Conservation (phyloP, 2,797 vertebrate genomes). For the Enteromius viviparus region DNA sequence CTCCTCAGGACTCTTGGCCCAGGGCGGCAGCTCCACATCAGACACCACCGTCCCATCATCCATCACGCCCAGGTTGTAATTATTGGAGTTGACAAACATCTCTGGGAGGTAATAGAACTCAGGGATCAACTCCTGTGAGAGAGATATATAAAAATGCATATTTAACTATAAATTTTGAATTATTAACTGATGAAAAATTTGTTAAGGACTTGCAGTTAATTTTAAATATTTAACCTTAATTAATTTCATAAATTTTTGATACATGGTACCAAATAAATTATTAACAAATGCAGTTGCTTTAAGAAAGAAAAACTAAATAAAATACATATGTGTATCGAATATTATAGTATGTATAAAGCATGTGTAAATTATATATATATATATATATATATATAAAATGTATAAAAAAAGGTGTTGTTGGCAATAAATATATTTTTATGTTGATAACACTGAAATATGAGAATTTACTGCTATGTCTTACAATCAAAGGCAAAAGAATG, state of each 20-base stretch:
- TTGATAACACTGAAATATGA: no score
- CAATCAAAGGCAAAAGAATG: no score
- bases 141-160: background rate
- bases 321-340: background rate
- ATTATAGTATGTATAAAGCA: background rate
- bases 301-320: background rate
- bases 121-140: constrained; percentile 92
- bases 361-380: constrained; percentile 4
- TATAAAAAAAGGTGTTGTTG: background rate
- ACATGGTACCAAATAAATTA: no score
- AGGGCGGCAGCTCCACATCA: constrained; percentile 96
- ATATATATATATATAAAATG: background rate
- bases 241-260: no score
- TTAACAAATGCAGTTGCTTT: background rate
- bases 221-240: background rate
- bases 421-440: background rate
- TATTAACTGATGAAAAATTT: background rate
- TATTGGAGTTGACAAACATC: constrained; percentile 97
- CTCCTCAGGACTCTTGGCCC: constrained; percentile 97
- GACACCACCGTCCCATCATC: constrained; percentile 93
- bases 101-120: constrained; percentile 99
- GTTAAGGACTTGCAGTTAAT: background rate
- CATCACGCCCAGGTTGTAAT: constrained; percentile 97
- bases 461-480: no score
- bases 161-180: background rate